Conservation (phyloP, 2,888 invertebrate species). For the Ceratothoa steindachneri region DNA sequence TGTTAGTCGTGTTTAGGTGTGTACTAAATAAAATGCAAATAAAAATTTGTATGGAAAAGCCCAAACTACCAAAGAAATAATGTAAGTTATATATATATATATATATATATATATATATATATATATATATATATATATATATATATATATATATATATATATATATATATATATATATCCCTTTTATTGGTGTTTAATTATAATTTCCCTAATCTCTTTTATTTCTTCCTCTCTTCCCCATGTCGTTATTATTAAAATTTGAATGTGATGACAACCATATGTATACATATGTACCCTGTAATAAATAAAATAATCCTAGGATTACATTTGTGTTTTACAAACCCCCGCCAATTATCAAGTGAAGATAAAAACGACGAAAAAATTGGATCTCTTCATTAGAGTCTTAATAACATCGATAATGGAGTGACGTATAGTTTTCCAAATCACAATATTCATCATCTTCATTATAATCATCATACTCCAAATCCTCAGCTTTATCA, state of each 20-base stretch:
- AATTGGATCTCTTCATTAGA: no score
- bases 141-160: not conserved
- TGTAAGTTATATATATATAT: not conserved
- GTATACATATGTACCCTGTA: not conserved
- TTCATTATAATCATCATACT: not conserved
- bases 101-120: not conserved
- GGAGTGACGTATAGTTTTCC: no score
- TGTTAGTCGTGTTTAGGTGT: no score
- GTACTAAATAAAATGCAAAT: no score
- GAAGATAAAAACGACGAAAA: no score
- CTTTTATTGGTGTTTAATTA: not conserved
- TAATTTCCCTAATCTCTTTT: no score
- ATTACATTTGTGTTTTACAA: no score
- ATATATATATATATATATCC: not conserved
- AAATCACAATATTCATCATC: not conserved
- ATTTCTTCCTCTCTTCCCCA: no score
- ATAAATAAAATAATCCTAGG: not conserved
- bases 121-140: not conserved
- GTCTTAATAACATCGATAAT: no score
- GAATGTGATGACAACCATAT: not conserved
- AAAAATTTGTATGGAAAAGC: not conserved
- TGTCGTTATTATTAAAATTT: not conserved
- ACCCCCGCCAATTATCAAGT: no score
- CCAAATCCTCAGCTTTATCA: not conserved
- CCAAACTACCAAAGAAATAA: not conserved